A percentile compares a stretch with the other conserved stretches of the same genome.
These are phyloP conservation scores for Athrips mouffetella DNA, from an alignment of 2,888 invertebrate species.

Conservation along the genomic window DNA sequence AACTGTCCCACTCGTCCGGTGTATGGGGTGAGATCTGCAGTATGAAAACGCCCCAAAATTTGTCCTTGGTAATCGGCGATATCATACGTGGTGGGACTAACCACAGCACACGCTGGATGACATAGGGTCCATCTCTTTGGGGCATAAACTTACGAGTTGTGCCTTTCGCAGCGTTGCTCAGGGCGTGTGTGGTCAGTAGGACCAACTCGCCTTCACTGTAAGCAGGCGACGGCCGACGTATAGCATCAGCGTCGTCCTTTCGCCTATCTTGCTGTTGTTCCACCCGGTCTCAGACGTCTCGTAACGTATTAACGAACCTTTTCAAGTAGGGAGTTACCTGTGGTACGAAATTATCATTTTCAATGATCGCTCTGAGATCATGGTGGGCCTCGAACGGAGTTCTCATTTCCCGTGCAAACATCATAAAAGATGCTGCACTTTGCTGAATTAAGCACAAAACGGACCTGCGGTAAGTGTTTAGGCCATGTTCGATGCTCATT, in stretches of 20 bases:
- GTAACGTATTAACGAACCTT: background rate
- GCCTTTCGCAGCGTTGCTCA: background rate
- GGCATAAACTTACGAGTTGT: background rate
- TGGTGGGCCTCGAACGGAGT: background rate
- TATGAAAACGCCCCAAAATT: too few relatives aligned
- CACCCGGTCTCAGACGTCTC: background rate
- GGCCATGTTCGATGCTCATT: slow-evolving; percentile 16
- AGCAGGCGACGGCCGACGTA: background rate
- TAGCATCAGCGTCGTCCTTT: background rate
- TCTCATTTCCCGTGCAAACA: too few relatives aligned
- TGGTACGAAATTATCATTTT: background rate
- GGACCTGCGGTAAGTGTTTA: background rate
- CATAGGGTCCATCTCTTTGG: too few relatives aligned
- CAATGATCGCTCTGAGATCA: background rate
- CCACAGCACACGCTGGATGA: background rate
- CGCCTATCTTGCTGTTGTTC: background rate
- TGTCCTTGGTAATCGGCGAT: too few relatives aligned
- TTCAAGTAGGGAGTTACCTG: background rate
- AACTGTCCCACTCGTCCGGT: too few relatives aligned
- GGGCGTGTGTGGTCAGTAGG: background rate
- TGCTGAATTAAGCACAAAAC: background rate
- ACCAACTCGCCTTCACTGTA: background rate
- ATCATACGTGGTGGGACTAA: background rate
- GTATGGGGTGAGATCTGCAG: too few relatives aligned
- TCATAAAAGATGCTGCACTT: too few relatives aligned